A percentile compares a stretch with the other conserved stretches of the same genome.
These are phyloP conservation scores for Muscina levida DNA, from an alignment of 2,888 invertebrate species.

Conservation along the genomic window DNA sequence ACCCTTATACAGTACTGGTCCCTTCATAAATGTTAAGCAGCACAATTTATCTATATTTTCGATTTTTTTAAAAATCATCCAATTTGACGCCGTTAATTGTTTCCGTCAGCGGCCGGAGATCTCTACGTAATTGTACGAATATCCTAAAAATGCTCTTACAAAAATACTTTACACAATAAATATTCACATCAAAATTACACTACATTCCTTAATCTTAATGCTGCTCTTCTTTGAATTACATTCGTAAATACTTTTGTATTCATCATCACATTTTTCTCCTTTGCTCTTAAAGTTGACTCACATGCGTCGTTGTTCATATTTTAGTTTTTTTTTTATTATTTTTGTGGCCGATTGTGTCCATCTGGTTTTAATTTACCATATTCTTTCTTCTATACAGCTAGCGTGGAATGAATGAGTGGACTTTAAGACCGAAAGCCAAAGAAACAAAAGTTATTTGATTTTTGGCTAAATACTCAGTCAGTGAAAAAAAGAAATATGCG, in stretches of 20 bases:
- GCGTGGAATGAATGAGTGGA: background rate
- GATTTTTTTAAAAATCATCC: too few relatives aligned
- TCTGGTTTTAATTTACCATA: constrained; percentile 36
- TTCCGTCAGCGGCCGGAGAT: background rate
- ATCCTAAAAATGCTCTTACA: background rate
- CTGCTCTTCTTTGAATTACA: background rate
- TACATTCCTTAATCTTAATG: background rate
- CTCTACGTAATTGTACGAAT: background rate
- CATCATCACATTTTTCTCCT: constrained; percentile 9
- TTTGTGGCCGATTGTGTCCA: constrained; percentile 2
- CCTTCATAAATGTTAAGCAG: too few relatives aligned
- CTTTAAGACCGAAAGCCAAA: too few relatives aligned
- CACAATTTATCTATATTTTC: too few relatives aligned
- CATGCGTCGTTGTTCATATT: constrained; percentile 7
- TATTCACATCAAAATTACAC: constrained; percentile 5
- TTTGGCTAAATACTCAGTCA: too few relatives aligned
- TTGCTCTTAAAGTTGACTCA: background rate
- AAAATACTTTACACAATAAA: background rate
- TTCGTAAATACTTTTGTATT: background rate
- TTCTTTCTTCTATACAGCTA: too few relatives aligned
- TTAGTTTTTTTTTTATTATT: background rate
- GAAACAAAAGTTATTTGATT: too few relatives aligned
- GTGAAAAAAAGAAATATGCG: too few relatives aligned
- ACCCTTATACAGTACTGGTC: too few relatives aligned
- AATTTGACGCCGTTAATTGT: background rate